Evolutionary conservation across 2,888 invertebrate genomes (phyloP), one percentile per base, ranked within the genome.

Genomic region (Eristalis pertinax): DNA sequence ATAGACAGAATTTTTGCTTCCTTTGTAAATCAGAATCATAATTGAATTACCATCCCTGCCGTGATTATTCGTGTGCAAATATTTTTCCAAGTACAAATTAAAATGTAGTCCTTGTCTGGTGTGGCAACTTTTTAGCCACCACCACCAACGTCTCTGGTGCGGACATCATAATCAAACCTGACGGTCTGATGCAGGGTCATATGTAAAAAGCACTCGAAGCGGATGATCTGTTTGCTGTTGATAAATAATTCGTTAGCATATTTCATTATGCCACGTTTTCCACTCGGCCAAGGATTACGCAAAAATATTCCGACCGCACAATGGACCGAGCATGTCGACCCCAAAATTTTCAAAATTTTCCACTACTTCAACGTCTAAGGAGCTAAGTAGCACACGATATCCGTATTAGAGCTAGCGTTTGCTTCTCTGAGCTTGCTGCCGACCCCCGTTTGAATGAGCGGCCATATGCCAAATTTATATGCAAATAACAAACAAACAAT

Each of bases 401-500:
- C 38, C 26, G 38, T 38, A 38, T 70, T 65, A 24, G 29, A 69
- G n/a, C 13, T n/a, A 32, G 60, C 63, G 60, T 50, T 50, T 5
- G 50, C 32, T 75, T 41, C 19, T 10, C 32, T 19, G 50, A 50
- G n/a, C 68, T 73, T 68, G 64, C n/a, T 72, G 68, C 63, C 43
- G 75, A 82, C 68, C 87, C 83, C 87, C 68, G 80, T 87, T 79
- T 69, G 72, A 85, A 83, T 83, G 79, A 80, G 75, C 87, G 83
- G 83, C 87, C 92, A 92, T 92, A 91, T 92, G 92, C 90, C 90
- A 89, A 89, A 91, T 91, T 90, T 90, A 91, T 90, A 92, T 92
- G 92, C 91, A 92, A 92, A 92, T 92, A 88, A 90, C 90, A 91
- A 92, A 92, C 90, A 91, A 89, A 89, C 90, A 91, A 91, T 92